Conservation (phyloP, 92 coral and sea anemone species). For the Desmophyllum pertusum region DNA sequence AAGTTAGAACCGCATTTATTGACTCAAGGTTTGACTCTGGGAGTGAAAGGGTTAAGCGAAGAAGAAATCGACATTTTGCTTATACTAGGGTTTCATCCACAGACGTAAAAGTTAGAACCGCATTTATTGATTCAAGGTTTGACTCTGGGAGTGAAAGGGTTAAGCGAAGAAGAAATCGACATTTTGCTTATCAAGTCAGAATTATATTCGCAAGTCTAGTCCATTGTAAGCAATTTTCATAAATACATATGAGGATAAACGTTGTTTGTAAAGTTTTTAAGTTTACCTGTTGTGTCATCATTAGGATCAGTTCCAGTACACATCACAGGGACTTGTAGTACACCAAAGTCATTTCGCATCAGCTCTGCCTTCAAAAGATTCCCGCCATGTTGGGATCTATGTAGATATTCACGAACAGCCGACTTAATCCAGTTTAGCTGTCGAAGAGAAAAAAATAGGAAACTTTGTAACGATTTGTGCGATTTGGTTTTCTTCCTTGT, state of each 20-base stretch:
- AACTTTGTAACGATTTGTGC: neutral
- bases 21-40: too few relatives aligned
- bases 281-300: neutral
- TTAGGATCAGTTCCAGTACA: conserved; percentile 10
- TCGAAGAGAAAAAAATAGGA: neutral
- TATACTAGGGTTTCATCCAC: neutral
- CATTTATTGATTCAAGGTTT: too few relatives aligned
- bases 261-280: too few relatives aligned
- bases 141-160: too few relatives aligned
- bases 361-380: conserved; percentile 3
- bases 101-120: neutral
- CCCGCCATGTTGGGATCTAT: neutral
- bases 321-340: neutral
- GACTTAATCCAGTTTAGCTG: neutral
- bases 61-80: too few relatives aligned
- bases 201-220: too few relatives aligned
- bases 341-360: neutral
- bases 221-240: too few relatives aligned
- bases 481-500: too few relatives aligned
- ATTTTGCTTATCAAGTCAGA: too few relatives aligned
- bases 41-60: too few relatives aligned
- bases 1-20: neutral
- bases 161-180: too few relatives aligned
- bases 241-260: neutral
- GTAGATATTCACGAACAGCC: neutral